Evolutionary conservation across 2,888 invertebrate genomes (phyloP).

Genomic region (Drosophila longiperda): DNA sequence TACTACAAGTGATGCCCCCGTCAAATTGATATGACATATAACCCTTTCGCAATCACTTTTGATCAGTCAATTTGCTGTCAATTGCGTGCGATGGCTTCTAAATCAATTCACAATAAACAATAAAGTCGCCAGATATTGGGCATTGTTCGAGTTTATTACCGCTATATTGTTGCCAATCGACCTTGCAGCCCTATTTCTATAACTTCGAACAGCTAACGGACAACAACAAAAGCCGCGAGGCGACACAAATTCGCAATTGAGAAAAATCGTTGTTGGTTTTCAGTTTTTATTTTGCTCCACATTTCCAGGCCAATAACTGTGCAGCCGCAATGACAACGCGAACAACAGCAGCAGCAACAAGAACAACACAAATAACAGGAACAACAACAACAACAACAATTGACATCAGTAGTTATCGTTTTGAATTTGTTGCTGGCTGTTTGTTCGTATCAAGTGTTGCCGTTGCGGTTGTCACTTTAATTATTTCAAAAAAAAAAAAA

Average conservation of each 20-base stretch:
- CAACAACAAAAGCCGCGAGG: conserved; percentile 8
- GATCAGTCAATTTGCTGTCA: conserved; percentile 11
- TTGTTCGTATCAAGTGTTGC: conserved; percentile 35
- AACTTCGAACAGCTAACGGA: conserved; percentile 18
- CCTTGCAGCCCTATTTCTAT: conserved; percentile 11
- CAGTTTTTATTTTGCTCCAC: conserved; percentile 20
- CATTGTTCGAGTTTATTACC: conserved; percentile 31
- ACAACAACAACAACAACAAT: conserved; percentile 3
- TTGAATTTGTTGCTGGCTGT: conserved; percentile 6
- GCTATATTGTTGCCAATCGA: conserved; percentile 19
- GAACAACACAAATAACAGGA: not conserved
- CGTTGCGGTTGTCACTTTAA: conserved; percentile 35
- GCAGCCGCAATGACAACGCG: conserved; percentile 5
- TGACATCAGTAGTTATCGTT: conserved; percentile 32
- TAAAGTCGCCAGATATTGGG: conserved; percentile 9
- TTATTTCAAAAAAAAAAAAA: conserved; percentile 32
- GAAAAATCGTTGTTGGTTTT: conserved; percentile 19
- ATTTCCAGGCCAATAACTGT: conserved; percentile 45
- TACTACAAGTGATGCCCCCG: not conserved
- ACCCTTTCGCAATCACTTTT: not conserved
- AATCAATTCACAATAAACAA: conserved; percentile 17
- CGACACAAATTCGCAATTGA: conserved; percentile 19
- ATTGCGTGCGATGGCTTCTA: conserved; percentile 32
- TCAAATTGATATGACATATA: not conserved
- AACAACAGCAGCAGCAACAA: not conserved